Evolutionary conservation across 1,140 invertebrate species (phyloP).

Genomic region (Sycobia sp.): DNA sequence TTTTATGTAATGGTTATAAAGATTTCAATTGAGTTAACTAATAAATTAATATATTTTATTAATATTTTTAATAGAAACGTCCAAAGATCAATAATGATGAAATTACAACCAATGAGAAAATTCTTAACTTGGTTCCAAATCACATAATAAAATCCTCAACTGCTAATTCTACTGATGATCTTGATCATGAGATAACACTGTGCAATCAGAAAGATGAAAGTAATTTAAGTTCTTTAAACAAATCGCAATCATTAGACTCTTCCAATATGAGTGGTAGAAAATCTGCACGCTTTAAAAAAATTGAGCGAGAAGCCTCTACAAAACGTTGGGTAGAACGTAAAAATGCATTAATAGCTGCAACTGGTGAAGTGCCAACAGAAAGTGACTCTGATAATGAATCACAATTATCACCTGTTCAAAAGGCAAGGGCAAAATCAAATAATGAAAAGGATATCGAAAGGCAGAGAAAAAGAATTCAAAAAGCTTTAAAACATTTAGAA

Average conservation of each 20-base stretch:
- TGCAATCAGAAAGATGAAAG: too few species aligned
- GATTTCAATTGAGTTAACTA: too few species aligned
- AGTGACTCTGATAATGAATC: slow-evolving; percentile 52
- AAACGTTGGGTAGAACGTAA: slow-evolving; percentile 58
- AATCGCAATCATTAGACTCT: background rate
- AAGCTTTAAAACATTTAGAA: slow-evolving; percentile 46
- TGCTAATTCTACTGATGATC: too few species aligned
- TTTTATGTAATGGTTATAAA: too few species aligned
- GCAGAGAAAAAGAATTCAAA: slow-evolving; percentile 41
- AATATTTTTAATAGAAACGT: slow-evolving; percentile 23
- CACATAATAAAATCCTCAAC: too few species aligned
- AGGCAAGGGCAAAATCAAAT: slow-evolving; percentile 51
- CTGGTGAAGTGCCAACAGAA: slow-evolving; percentile 51
- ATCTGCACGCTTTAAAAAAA: slow-evolving; percentile 6
- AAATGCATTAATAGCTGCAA: slow-evolving; percentile 53
- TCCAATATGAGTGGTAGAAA: background rate
- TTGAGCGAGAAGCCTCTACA: slow-evolving; percentile 47
- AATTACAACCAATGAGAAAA: too few species aligned
- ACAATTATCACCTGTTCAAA: slow-evolving; percentile 56
- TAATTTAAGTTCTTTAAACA: background rate
- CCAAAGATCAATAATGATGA: too few species aligned
- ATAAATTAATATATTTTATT: background rate
- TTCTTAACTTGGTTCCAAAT: too few species aligned
- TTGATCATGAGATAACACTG: too few species aligned
- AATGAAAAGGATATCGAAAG: slow-evolving; percentile 48